Evolutionary conservation across 2,113 vertebrate species (phyloP), one percentile per base, ranked within the genome.

Genomic region (Sterrhoptilus dennistouni): DNA sequence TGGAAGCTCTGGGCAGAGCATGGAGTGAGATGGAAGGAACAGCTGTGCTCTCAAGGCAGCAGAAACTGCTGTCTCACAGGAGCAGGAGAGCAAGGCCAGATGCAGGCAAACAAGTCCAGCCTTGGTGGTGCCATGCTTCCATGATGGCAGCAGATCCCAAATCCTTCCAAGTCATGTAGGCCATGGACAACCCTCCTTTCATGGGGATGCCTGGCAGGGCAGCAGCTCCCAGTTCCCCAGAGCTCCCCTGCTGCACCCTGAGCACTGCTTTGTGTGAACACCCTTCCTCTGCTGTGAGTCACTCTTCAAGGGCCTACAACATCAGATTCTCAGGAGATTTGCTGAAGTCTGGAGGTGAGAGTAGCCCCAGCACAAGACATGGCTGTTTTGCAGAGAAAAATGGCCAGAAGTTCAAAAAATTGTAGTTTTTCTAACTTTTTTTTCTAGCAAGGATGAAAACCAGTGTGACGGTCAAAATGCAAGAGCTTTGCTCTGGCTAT

Each of bases 91-190:
- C 21, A 79, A 35, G 35, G 35, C 16, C 53, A 90, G 18, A 14
- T 0, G 21, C 17, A 70, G 42, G 44, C 17, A 61, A 61, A 4
- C 5, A 75, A 54, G 20, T 54, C 24, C 38, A 44, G 31, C 9
- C 56, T 21, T 70, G 33, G 15, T 35, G 29, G 23, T 36, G 35
- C 25, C 23, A 84, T 44, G 6, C 38, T 89, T 63, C 54, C 36
- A 19, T 1, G 0, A 40, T 18, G 14, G 42, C 42, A 84, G 33
- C 47, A 87, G 35, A 59, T 53, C 15, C 47, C 47, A 63, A 0
- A 5, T 61, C 28, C 17, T n/a, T 57, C 44, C 18, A 66, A 78
- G 47, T 6, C 1, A 0, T 3, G 0, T 3, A 59, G 65, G 9
- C 18, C 0, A 0, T 42, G 24, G 15, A 53, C 81, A 9, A 0